A percentile compares a stretch with the other conserved stretches of the same genome.
phyloP scores from a whole-genome alignment of 1,140 invertebrate species.

The Drosophila pallidifrons region DNA sequence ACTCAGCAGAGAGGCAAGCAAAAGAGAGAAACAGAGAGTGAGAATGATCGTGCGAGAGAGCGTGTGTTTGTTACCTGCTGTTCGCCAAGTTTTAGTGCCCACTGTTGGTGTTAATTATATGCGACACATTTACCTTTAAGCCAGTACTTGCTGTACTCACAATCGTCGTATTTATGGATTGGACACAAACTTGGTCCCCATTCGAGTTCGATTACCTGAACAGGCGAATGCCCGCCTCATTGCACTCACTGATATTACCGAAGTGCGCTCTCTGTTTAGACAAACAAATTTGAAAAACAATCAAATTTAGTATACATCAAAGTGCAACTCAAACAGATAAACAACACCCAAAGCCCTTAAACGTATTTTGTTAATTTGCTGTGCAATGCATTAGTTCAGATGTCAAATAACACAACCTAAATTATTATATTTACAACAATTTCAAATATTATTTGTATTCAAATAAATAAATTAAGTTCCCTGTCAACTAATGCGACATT shows the following conservation, averaged over 20 bases:
- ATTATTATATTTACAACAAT: too few relatives aligned
- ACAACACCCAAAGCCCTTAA: too few relatives aligned
- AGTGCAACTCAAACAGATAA: too few relatives aligned
- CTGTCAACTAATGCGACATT: too few relatives aligned
- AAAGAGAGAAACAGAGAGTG: conserved; percentile 2
- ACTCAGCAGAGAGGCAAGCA: background rate
- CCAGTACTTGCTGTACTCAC: background rate
- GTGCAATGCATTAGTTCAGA: too few relatives aligned
- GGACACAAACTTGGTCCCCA: conserved; percentile 15
- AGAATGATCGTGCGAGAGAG: background rate
- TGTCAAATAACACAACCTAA: too few relatives aligned
- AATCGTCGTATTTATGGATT: conserved; percentile 6
- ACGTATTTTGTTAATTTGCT: too few relatives aligned
- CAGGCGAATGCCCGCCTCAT: conserved; percentile 54
- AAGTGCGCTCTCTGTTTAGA: conserved; percentile 12
- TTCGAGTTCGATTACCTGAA: conserved; percentile 65
- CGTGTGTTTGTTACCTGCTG: conserved; percentile 32
- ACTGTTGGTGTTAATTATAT: conserved; percentile 71
- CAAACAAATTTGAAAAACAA: too few relatives aligned
- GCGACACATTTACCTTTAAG: conserved; percentile 30
- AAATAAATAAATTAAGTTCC: too few relatives aligned
- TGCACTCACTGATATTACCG: conserved; percentile 2
- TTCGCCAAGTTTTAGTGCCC: conserved; percentile 38
- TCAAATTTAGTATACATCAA: too few relatives aligned
- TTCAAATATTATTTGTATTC: too few relatives aligned